phyloP scores from a whole-genome alignment of 2,113 vertebrate genomes.

The Limnothrissa miodon region DNA sequence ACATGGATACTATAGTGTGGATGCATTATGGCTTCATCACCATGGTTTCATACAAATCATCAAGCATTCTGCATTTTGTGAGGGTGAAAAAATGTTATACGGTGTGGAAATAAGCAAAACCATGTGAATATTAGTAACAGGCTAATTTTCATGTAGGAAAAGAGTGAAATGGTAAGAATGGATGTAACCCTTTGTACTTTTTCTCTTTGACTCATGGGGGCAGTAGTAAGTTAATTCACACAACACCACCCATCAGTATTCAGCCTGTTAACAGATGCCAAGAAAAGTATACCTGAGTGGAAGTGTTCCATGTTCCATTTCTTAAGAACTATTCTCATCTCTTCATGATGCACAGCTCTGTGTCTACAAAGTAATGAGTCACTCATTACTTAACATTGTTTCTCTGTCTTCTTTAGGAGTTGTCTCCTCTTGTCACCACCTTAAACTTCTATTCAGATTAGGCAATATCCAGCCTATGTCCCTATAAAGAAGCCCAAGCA shows the following conservation, averaged over 20 bases:
- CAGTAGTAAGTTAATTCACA: slow-evolving; percentile 36
- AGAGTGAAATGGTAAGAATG: neutral
- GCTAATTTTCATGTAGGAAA: neutral
- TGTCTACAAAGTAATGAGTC: neutral
- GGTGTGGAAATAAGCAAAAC: neutral
- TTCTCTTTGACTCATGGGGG: slow-evolving; percentile 32
- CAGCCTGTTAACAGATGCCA: neutral
- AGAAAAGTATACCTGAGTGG: neutral
- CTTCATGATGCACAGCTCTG: neutral
- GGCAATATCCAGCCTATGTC: neutral
- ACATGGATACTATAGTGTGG: too few species aligned
- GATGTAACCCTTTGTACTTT: neutral
- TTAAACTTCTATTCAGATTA: neutral
- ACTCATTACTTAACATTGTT: neutral
- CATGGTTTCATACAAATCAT: neutral
- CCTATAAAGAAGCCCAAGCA: too few species aligned
- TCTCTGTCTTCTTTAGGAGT: neutral
- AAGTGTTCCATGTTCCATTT: neutral
- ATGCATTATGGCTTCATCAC: neutral
- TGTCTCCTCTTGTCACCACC: too few species aligned
- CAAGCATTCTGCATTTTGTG: too few species aligned
- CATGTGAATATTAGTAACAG: neutral
- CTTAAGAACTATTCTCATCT: too few species aligned
- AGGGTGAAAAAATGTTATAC: neutral
- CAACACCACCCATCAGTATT: neutral